Base-by-base conservation (phyloP, 2,797 vertebrate genomes). In the Pseudomugil gertrudae region DNA sequence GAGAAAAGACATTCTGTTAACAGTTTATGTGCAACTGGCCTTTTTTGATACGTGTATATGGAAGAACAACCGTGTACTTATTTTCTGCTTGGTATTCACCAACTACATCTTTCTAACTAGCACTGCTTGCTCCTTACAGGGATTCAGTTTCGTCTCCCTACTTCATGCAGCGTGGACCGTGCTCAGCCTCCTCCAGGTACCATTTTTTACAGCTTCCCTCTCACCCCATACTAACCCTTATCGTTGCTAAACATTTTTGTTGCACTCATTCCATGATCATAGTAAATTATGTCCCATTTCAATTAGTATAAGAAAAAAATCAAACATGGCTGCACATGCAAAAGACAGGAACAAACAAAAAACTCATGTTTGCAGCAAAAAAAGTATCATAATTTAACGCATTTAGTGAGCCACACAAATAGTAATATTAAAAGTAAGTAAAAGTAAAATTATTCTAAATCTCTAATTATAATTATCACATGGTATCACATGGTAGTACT, bases 141-240 rank as follows among this genome's bases (percentile, higher is more conserved):
- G 88, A 95, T 95, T 93, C 94, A 95, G 91, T 95, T 95, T 89
- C 94, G 94, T 84, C 93, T 95, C 84, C 94, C 94, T 72, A 89
- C 94, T 86, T 90, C 94, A 76, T 94, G 94, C 89, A 92, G 90
- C 53, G 91, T 90, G 86, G 94, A 95, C 83, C 92, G 93, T 40
- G 89, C 92, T 83, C 92, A 94, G 47, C 90, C 90, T 50, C 88
- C 92, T 73, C 90, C 94, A 94, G 94, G 94, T 95, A 94, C 53
- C 80, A 59, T 13, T 56, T 63, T 30, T 51, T 30, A 54, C 61
- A 79, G 63, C 61, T 40, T 57, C 55, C 73, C 47, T 58, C 50
- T 47, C 62, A 55, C 40, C 40, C 38, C 72, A 79, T 79, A 36
- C 69, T 2, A 52, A 73, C 85, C 19, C 57, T 61, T 72, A 17